phyloP scores from a whole-genome alignment of 2,797 vertebrate species.

The Scleropages formosus region DNA sequence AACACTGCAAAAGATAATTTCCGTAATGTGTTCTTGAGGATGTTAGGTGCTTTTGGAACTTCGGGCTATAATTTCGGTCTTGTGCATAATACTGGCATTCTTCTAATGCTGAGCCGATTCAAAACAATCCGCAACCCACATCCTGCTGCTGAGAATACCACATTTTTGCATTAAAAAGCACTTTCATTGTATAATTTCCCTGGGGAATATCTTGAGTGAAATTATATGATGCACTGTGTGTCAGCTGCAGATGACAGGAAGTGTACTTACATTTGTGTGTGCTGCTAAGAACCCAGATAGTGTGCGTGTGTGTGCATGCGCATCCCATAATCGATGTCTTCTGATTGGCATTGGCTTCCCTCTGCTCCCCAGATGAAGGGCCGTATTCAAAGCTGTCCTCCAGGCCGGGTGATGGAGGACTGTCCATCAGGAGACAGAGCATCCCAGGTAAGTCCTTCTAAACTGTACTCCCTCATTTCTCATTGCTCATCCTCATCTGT shows the following conservation, averaged over 20 bases:
- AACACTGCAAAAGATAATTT: not conserved
- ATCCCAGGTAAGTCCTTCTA: slow-evolving; percentile 82
- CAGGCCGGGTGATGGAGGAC: slow-evolving; percentile 86
- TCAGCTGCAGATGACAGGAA: not conserved
- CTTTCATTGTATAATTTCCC: too few species aligned
- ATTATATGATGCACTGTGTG: not conserved
- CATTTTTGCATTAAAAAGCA: too few species aligned
- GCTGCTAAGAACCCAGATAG: not conserved
- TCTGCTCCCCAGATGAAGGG: slow-evolving; percentile 92
- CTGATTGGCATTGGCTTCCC: too few species aligned
- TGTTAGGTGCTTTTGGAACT: not conserved
- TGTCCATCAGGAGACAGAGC: slow-evolving; percentile 96
- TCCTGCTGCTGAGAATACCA: too few species aligned
- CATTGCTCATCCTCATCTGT: not conserved
- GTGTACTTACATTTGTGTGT: not conserved
- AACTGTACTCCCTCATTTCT: slow-evolving; percentile 11
- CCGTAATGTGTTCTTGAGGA: not conserved
- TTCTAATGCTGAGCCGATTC: too few species aligned
- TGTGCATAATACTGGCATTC: too few species aligned
- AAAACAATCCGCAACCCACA: too few species aligned
- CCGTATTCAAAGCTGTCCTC: slow-evolving; percentile 94
- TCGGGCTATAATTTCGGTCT: too few species aligned
- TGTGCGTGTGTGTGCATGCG: not conserved
- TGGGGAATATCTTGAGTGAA: too few species aligned
- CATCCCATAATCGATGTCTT: too few species aligned